Percentiles rank a stretch among this genome's conserved stretches.
These are phyloP conservation scores for Clitarchus hookeri DNA, from an alignment of 2,888 invertebrate genomes.

Conservation along the genomic window DNA sequence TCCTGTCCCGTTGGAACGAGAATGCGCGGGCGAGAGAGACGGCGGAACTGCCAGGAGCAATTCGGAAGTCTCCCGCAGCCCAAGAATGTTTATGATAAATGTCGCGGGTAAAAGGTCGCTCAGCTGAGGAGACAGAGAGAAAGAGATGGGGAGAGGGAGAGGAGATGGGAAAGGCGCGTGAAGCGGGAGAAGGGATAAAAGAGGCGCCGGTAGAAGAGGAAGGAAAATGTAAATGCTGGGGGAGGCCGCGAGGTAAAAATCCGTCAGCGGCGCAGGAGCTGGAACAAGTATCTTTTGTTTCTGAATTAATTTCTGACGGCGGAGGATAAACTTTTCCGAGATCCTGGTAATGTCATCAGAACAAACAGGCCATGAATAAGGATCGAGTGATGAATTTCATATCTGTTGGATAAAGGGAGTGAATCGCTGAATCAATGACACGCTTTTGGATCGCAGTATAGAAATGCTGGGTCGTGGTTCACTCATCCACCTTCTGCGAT, in stretches of 20 bases:
- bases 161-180: background rate
- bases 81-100: constrained; percentile 4
- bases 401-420: background rate
- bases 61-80: background rate
- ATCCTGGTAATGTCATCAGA: background rate
- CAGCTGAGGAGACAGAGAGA: background rate
- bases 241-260: background rate
- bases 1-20: background rate
- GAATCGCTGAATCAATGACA: background rate
- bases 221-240: background rate
- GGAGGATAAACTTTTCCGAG: background rate
- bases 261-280: background rate
- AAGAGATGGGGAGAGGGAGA: too few species aligned
- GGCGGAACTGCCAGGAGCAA: background rate
- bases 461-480: too few species aligned
- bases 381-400: background rate
- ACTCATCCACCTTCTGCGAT: too few species aligned
- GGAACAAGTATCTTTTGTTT: background rate
- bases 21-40: background rate
- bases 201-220: background rate
- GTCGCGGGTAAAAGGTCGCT: background rate
- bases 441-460: background rate
- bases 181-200: background rate
- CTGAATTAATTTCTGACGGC: constrained; percentile 14
- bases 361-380: background rate